Evolutionary conservation across 1,140 invertebrate species (phyloP).

Genomic region (Drosophila pseudoananassae): DNA sequence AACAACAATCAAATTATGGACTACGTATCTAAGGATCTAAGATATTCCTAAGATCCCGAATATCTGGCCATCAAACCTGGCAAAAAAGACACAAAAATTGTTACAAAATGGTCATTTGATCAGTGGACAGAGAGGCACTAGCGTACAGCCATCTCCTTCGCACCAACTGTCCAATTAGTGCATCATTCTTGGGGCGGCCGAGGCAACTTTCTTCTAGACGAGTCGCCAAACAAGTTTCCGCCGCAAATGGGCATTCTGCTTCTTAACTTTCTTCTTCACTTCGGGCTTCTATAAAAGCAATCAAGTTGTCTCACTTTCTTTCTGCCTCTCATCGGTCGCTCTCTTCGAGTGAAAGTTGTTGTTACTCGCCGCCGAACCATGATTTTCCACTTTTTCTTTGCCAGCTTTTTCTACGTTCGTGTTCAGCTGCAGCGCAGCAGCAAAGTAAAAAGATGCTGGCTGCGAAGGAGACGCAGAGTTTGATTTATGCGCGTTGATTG

Average conservation of each 20-base stretch:
- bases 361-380: conserved; percentile 59
- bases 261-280: conserved; percentile 55
- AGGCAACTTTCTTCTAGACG: conserved; percentile 40
- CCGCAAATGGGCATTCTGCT: conserved; percentile 39
- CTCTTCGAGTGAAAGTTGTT: conserved; percentile 71
- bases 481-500: conserved; percentile 72
- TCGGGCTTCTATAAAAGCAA: conserved; percentile 40
- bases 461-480: conserved; percentile 28
- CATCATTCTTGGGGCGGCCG: conserved; percentile 30
- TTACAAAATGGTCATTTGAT: neutral
- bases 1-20: conserved; percentile 14
- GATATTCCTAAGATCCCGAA: conserved; percentile 15
- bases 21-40: neutral
- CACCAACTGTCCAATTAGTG: conserved; percentile 23
- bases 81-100: neutral
- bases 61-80: neutral
- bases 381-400: conserved; percentile 79
- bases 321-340: conserved; percentile 25
- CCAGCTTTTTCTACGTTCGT: conserved; percentile 40
- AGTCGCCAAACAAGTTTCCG: conserved; percentile 44
- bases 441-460: conserved; percentile 24
- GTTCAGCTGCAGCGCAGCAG: conserved; percentile 26
- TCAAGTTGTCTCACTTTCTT: conserved; percentile 51
- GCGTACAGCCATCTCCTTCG: neutral
- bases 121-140: no score